Base-by-base conservation (phyloP, 1,140 invertebrate genomes). In the Piezodorus guildinii region DNA sequence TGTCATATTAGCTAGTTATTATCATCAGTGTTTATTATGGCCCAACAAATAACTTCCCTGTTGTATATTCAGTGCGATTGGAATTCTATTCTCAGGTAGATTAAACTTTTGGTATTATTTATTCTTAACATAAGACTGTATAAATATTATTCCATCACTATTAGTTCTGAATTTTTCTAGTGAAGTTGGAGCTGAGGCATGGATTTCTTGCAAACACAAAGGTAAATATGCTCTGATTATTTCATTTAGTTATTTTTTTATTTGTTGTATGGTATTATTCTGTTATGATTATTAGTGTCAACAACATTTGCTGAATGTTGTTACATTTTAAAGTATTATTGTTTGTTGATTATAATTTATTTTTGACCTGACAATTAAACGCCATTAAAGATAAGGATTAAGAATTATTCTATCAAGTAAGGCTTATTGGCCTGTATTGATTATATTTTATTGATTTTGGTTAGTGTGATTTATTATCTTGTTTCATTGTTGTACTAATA, bases 121-220 rank as follows among this genome's bases (percentile, higher is more conserved):
- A 34, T 4, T 0, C 15, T 21, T 14, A 52, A 51, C 17, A 2
- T 9, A 62, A 23, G 45, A 14, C 45, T 49, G 12, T 21, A 23
- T 46, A 2, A n/a, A 12, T 49, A 46, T 46, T 46, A 17, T 21
- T 56, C 5, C 9, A 39, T 34, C 19, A 16, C 9, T n/a, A n/a
- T 58, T 17, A 19, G 46, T 63, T 49, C 30, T 39, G 39, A 3
- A 46, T 12, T 65, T 12, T 68, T 65, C 43, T 54, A 70, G 69
- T 45, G 65, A 65, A 34, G n/a, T 60, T 23, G 64, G 51, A 27
- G 52, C 56, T 15, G 56, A 68, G 68, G 65, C 62, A 23, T 70
- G 69, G 68, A 62, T 69, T 23, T 59, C 66, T 27, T 65, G 51
- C n/a, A 70, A 70, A 62, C 27, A 34, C 3, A 69, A 64, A 69